A percentile compares a stretch with the other conserved stretches of the same genome.
phyloP scores from a whole-genome alignment of 2,113 vertebrate species.

The Campylomormyrus tamandua region DNA sequence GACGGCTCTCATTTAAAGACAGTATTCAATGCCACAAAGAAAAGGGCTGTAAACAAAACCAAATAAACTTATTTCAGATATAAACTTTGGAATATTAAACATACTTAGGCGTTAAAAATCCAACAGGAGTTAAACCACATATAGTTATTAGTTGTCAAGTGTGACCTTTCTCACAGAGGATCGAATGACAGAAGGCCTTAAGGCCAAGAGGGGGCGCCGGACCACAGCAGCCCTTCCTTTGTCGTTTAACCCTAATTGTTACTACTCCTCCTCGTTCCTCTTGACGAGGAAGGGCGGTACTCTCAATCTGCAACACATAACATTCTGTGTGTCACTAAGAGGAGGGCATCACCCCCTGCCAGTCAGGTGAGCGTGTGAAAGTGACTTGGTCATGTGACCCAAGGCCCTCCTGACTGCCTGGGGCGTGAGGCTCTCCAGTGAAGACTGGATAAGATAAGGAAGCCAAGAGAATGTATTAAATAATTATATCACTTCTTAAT shows the following conservation, averaged over 20 bases:
- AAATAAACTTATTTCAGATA: neutral
- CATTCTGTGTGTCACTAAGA: neutral
- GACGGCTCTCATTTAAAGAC: neutral
- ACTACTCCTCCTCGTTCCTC: neutral
- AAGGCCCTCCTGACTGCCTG: neutral
- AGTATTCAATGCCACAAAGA: neutral
- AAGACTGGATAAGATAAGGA: neutral
- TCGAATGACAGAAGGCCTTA: neutral
- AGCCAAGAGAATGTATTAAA: constrained; percentile 16
- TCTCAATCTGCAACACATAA: neutral
- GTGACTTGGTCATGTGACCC: neutral
- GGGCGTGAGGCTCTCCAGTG: neutral
- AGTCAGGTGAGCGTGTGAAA: neutral
- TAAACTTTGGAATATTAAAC: neutral
- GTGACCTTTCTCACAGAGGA: neutral
- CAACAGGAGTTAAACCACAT: neutral
- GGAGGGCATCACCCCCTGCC: neutral
- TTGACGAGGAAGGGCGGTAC: neutral
- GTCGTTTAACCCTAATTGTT: neutral
- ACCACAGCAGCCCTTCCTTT: neutral
- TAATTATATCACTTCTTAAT: constrained; percentile 16
- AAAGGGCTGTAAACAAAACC: neutral
- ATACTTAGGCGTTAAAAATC: neutral
- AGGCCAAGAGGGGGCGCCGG: neutral
- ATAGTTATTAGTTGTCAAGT: neutral